These are phyloP conservation scores for Seriola rivoliana DNA, from an alignment of 2,113 vertebrate genomes.

Conservation along the genomic window DNA sequence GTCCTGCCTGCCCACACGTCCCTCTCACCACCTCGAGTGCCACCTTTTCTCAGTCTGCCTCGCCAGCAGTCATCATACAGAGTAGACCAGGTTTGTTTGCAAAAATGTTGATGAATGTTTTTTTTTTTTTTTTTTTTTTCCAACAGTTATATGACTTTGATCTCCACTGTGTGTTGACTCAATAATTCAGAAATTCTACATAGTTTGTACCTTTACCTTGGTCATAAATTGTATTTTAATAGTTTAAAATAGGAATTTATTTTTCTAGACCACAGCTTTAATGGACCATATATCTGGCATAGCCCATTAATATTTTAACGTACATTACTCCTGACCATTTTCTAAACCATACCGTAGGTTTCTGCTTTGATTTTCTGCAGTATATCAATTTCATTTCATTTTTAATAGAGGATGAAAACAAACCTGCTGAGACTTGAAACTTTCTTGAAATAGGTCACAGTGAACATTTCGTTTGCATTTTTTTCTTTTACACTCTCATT, in stretches of 20 bases:
- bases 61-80: conserved; percentile 70
- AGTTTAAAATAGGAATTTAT: neutral
- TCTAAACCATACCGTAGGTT: conserved; percentile 11
- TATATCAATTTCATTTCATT: conserved; percentile 9
- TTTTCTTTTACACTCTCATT: neutral
- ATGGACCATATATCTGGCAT: conserved; percentile 1
- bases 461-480: neutral
- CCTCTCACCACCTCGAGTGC: conserved; percentile 56
- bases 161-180: neutral
- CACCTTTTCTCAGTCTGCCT: conserved; percentile 79
- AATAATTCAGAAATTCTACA: neutral
- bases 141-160: too few species aligned
- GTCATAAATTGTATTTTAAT: conserved; percentile 8
- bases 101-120: neutral
- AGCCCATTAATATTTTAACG: conserved; percentile 44
- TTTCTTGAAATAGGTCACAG: neutral
- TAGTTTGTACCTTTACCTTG: neutral
- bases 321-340: conserved; percentile 40
- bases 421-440: conserved; percentile 15
- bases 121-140: neutral
- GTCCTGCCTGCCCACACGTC: conserved; percentile 59
- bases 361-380: neutral
- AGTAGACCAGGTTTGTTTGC: conserved; percentile 76
- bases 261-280: conserved; percentile 19
- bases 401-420: neutral